Evolutionary conservation across 2,113 vertebrate genomes (phyloP), one percentile per base, ranked within the genome.

Genomic region (Carlito syrichta): DNA sequence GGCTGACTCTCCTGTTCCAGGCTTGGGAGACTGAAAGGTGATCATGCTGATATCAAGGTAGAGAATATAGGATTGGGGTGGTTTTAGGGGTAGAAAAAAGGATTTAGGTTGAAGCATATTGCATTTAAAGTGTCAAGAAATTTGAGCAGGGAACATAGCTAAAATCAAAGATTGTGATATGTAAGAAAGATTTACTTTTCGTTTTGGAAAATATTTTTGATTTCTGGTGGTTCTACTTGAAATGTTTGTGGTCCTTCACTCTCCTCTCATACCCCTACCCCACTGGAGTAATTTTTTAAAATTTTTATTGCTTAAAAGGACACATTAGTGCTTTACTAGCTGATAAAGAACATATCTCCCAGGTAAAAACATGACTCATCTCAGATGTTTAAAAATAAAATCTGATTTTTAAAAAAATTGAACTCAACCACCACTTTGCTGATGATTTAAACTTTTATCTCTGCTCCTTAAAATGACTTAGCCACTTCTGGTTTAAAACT

Each of bases 341-440:
- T 78, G 91, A 86, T 73, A 50, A 89, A 87, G 62, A 62, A 68
- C n/a, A 60, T 62, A 81, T 43, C 35, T 10, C 30, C 10, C 40
- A 71, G 63, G 20, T 62, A 40, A 87, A 89, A 89, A n/a, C 5
- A 81, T 89, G 77, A 91, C 19, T 93, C 25, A 45, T 48, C 19
- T 92, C 62, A 92, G 58, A 93, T 66, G 52, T 96, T 94, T 84
- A 83, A 40, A 94, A 96, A 95, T 60, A 8, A 27, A 83, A 54
- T 12, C 91, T 92, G 40, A 14, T 23, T 88, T 88, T 68, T 48
- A 35, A 11, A 23, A 25, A 52, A 90, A 63, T 71, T 93, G 66
- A 81, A 32, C 30, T 79, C 8, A 71, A 17, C 27, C 11, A 45
- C 7, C 7, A 40, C 54, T 83, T 95, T 83, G n/a, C 35, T 58